phyloP scores from a whole-genome alignment of 2,113 vertebrate genomes.

The Caranx melampygus region DNA sequence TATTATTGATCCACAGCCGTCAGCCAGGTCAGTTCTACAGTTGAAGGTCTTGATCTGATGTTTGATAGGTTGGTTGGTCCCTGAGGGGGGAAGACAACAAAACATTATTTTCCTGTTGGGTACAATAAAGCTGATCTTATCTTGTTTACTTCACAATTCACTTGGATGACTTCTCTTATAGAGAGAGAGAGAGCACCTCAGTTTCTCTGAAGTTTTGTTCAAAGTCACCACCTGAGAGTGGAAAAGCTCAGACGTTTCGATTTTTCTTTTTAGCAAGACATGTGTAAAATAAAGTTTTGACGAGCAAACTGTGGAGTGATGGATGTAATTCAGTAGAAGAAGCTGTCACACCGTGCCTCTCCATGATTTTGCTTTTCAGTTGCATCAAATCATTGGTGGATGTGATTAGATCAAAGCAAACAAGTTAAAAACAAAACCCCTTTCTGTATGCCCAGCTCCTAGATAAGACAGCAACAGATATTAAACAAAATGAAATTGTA shows the following conservation, averaged over 20 bases:
- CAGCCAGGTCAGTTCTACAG: not conserved
- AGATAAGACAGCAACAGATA: not conserved
- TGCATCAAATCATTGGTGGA: not conserved
- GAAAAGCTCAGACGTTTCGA: not conserved
- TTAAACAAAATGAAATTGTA: not conserved
- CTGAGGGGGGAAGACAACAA: slow-evolving; percentile 12
- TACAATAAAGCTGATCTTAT: slow-evolving; percentile 40
- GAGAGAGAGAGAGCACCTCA: too few species aligned
- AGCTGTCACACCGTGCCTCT: not conserved
- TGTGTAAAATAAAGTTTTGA: not conserved
- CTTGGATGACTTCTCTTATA: slow-evolving; percentile 14
- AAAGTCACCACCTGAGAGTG: slow-evolving; percentile 18
- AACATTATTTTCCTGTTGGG: slow-evolving; percentile 36
- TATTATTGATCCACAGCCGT: slow-evolving; percentile 11
- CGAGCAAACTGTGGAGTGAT: not conserved
- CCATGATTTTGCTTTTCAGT: not conserved
- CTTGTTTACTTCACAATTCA: slow-evolving; percentile 39
- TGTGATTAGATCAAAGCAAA: slow-evolving; percentile 3
- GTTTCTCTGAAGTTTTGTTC: not conserved
- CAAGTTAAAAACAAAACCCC: too few species aligned
- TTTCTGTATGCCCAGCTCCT: not conserved
- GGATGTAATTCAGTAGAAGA: not conserved
- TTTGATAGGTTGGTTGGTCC: slow-evolving; percentile 16
- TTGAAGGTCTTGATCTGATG: slow-evolving; percentile 17
- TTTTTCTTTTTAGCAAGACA: not conserved